Evolutionary conservation across 2,888 invertebrate species (phyloP), one percentile per base, ranked within the genome.

Genomic region (Gymnosoma rotundatum): DNA sequence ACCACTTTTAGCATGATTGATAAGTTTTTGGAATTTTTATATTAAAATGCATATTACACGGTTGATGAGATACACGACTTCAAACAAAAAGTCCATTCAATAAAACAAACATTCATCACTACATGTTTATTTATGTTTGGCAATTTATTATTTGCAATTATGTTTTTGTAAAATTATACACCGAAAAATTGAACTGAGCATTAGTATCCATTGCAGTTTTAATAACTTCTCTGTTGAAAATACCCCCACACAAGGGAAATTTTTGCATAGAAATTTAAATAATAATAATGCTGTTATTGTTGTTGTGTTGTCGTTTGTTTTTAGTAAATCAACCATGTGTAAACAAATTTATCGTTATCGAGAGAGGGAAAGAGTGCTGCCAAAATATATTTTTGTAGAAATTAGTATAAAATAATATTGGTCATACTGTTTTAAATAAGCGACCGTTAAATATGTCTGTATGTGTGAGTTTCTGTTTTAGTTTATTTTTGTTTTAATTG

Each of bases 1-100:
- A 18, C 61, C 48, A 61, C 66, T 21, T 9, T 36, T 21, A 45
- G 32, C n/a, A 73, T 83, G 78, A 81, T 73, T 78, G 81, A 84
- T 84, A 81, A 63, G 64, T 78, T 84, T 84, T 70, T 38, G 84
- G 84, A 84, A 84, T 84, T 84, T 84, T 74, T 70, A 82, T 78
- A 84, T 84, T 84, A 84, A 81, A 84, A 81, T 61, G 78, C 80
- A 60, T 63, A 78, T 67, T 74, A 80, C 60, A 83, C 70, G 66
- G 61, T 45, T 70, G 61, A 61, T 54, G 14, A 36, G 20, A 61
- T 38, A 76, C 56, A 67, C 64, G 58, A 58, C 66, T 58, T 72
- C 58, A 64, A 78, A 63, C 54, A 48, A 63, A 45, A 32, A 61
- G 10, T 38, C 10, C 12, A 42, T 36, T 63, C 0, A 48, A 25